These are phyloP conservation scores for Athene noctua DNA, from an alignment of 2,113 vertebrate species.

Conservation along the genomic window DNA sequence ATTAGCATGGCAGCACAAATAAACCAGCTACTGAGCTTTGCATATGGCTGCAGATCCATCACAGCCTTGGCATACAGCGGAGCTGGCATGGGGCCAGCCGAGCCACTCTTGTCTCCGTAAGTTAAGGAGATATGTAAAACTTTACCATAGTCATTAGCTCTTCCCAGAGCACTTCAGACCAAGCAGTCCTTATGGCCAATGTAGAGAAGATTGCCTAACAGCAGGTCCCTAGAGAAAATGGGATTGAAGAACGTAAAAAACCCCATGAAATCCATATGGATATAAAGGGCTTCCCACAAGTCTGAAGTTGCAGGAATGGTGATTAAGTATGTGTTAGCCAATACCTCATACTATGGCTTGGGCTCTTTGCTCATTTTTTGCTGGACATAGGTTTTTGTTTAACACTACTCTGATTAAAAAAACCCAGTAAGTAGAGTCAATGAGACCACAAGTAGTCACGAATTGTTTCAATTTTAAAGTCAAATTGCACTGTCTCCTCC, in stretches of 20 bases:
- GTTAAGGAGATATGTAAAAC: neutral
- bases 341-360: neutral
- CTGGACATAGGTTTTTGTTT: neutral
- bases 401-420: neutral
- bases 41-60: neutral
- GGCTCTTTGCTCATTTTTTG: neutral
- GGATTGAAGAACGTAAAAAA: neutral
- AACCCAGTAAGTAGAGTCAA: neutral
- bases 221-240: neutral
- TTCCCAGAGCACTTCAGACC: neutral
- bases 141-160: neutral
- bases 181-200: neutral
- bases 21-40: neutral
- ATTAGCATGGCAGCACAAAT: neutral
- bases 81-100: neutral
- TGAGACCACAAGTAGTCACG: neutral
- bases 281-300: neutral
- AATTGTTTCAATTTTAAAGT: neutral
- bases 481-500: neutral
- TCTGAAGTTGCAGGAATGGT: neutral
- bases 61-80: fast-evolving
- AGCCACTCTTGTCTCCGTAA: neutral
- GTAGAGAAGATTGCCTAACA: neutral
- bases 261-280: neutral
- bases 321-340: neutral